phyloP scores from a whole-genome alignment of 2,888 invertebrate genomes.

The Ctenicera cuprea region DNA sequence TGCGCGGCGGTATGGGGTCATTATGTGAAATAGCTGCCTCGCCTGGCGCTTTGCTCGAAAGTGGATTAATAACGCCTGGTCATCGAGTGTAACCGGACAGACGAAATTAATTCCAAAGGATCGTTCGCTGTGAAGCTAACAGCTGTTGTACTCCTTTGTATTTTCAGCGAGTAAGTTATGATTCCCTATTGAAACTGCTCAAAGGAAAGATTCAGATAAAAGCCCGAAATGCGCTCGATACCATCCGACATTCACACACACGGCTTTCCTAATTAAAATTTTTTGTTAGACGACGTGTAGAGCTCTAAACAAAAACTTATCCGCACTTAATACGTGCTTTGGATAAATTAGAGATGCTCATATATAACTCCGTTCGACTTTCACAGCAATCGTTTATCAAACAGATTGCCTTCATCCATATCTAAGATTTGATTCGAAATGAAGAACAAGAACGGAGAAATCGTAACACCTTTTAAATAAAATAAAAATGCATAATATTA shows the following conservation, averaged over 20 bases:
- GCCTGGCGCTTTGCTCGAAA: slow-evolving; percentile 59
- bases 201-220: slow-evolving; percentile 39
- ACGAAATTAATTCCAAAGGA: slow-evolving; percentile 68
- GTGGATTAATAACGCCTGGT: slow-evolving; percentile 65
- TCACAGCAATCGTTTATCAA: slow-evolving; percentile 6
- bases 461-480: neutral
- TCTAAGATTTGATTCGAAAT: neutral
- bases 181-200: slow-evolving; percentile 36
- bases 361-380: slow-evolving; percentile 10
- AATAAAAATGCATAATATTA: slow-evolving; percentile 9
- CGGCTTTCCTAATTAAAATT: slow-evolving; percentile 23
- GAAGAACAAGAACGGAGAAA: neutral
- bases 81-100: slow-evolving; percentile 64
- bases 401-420: neutral
- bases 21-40: slow-evolving; percentile 62
- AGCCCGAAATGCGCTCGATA: slow-evolving; percentile 11
- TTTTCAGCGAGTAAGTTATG: slow-evolving; percentile 43
- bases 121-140: slow-evolving; percentile 62
- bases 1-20: slow-evolving; percentile 58
- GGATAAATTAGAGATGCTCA: slow-evolving; percentile 16
- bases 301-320: slow-evolving; percentile 16
- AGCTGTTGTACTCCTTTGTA: slow-evolving; percentile 58
- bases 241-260: slow-evolving; percentile 27
- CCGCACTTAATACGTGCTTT: slow-evolving; percentile 21
- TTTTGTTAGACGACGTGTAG: slow-evolving; percentile 14